These are phyloP conservation scores for Quadroppia sp. DNA, from an alignment of 2,888 invertebrate genomes.

Conservation along the genomic window DNA sequence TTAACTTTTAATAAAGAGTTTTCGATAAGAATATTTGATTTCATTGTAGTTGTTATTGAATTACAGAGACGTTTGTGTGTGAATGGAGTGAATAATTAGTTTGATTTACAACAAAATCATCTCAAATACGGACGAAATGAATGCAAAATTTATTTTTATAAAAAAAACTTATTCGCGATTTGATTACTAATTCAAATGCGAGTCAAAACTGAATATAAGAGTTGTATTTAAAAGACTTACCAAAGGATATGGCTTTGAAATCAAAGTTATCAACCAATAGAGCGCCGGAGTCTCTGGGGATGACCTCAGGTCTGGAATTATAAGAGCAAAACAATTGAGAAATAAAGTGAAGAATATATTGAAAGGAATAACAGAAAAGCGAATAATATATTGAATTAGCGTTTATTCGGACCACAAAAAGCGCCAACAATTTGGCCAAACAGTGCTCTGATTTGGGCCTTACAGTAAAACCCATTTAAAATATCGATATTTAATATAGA, in stretches of 20 bases:
- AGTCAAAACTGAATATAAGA: background rate
- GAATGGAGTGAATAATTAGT: slow-evolving; percentile 13
- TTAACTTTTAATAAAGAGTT: background rate
- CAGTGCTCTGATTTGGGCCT: background rate
- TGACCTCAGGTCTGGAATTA: slow-evolving; percentile 22
- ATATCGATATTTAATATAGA: no score
- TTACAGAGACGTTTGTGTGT: background rate
- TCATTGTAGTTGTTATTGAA: background rate
- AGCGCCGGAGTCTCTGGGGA: background rate
- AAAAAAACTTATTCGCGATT: background rate
- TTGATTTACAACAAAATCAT: background rate
- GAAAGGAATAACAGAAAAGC: background rate
- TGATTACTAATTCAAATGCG: slow-evolving; percentile 1
- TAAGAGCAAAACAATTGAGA: slow-evolving; percentile 6
- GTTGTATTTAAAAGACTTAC: no score
- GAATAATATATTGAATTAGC: slow-evolving; percentile 14
- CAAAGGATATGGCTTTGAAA: background rate
- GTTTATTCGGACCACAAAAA: background rate
- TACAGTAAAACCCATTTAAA: slow-evolving; percentile 3
- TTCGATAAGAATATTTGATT: background rate
- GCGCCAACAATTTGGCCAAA: slow-evolving; percentile 13
- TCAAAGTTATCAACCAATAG: background rate
- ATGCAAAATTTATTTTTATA: slow-evolving; percentile 11
- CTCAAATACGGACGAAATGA: background rate
- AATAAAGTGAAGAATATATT: background rate